phyloP scores from a whole-genome alignment of 2,888 invertebrate species.

The Liopterus haemorrhoidalis region DNA sequence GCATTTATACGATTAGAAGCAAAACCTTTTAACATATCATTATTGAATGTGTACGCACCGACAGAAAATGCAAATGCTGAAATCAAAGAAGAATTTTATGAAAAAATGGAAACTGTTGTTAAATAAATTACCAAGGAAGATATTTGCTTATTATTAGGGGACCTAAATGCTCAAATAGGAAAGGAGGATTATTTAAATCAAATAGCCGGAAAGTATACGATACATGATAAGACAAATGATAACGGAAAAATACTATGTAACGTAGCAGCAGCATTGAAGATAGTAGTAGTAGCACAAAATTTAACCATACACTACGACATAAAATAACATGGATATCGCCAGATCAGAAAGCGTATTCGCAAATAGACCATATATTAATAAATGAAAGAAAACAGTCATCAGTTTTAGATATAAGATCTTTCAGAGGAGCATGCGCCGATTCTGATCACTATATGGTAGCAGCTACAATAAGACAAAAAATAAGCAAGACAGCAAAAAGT shows the following conservation, averaged over 20 bases:
- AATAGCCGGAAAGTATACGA: constrained; percentile 2
- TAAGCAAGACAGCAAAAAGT: neutral
- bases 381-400: constrained; percentile 2
- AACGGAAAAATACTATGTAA: constrained; percentile 1
- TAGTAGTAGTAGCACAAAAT: neutral
- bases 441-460: constrained; percentile 3
- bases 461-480: constrained; percentile 1
- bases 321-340: constrained; percentile 9
- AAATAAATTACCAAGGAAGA: neutral
- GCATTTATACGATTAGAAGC: neutral
- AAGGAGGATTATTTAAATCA: neutral
- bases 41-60: constrained; percentile 4
- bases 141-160: neutral
- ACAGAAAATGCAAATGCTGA: neutral
- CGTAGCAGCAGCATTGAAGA: neutral
- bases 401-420: constrained; percentile 4
- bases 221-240: constrained; percentile 4
- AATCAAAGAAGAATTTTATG: constrained; percentile 1
- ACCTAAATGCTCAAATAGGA: constrained; percentile 1
- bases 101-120: neutral
- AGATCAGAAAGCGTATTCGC: neutral
- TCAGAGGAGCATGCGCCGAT: constrained; percentile 4
- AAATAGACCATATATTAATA: constrained; percentile 6
- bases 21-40: constrained; percentile 3
- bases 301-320: neutral